A percentile compares a stretch with the other conserved stretches of the same genome.
phyloP scores from a whole-genome alignment of 1,140 invertebrate species.

The Lepidotrigona ventralis region DNA sequence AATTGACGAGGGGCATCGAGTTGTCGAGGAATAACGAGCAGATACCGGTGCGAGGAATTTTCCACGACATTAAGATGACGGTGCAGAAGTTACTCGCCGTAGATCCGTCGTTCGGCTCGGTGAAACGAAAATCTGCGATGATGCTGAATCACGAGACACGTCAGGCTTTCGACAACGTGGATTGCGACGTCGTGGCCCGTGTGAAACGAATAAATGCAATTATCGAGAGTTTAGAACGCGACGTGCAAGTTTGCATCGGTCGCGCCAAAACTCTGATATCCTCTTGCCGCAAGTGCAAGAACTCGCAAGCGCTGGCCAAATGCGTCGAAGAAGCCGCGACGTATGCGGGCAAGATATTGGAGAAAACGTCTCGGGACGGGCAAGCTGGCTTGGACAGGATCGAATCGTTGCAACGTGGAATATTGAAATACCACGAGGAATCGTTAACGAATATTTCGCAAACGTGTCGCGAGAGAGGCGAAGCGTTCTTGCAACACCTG shows the following conservation, averaged over 20 bases:
- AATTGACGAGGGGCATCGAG: constrained; percentile 9
- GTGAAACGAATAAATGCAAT: constrained; percentile 16
- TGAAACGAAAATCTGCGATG: constrained; percentile 42
- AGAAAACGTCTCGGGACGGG: neutral
- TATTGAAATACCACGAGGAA: constrained; percentile 31
- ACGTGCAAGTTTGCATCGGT: neutral
- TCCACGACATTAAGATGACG: constrained; percentile 18
- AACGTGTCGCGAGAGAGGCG: neutral
- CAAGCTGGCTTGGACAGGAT: constrained; percentile 11
- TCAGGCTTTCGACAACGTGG: constrained; percentile 37
- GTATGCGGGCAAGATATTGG: constrained; percentile 30
- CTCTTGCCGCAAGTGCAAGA: neutral
- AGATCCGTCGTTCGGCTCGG: constrained; percentile 36
- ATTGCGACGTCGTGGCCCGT: neutral
- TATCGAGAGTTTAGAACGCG: constrained; percentile 25
- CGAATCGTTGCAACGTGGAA: neutral
- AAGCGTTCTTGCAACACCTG: constrained; percentile 27
- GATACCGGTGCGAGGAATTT: constrained; percentile 12
- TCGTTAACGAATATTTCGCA: neutral
- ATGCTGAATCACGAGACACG: constrained; percentile 40
- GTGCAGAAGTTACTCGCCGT: constrained; percentile 39
- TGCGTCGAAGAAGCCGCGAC: constrained; percentile 31
- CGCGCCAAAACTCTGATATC: neutral
- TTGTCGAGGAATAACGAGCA: neutral
- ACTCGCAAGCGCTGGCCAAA: neutral